Percentiles rank a stretch among this genome's conserved stretches.
phyloP scores from a whole-genome alignment of 2,113 vertebrate species.

The Chloroceryle aenea region DNA sequence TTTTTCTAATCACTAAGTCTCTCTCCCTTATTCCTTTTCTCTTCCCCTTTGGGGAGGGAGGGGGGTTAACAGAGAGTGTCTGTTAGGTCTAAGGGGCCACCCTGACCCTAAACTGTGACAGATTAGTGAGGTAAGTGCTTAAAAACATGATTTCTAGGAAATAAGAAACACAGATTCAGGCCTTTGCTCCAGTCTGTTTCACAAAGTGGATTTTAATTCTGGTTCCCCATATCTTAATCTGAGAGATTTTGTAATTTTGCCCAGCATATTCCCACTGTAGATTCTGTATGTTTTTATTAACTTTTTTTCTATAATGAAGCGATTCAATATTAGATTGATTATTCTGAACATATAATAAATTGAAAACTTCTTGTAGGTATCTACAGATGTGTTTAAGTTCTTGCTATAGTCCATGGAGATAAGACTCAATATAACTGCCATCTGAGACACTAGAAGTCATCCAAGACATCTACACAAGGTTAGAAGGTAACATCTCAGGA shows the following conservation, averaged over 20 bases:
- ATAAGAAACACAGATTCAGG: not conserved
- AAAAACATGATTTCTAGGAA: not conserved
- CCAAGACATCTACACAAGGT: accelerated
- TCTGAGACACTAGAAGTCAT: not conserved
- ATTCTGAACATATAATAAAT: not conserved
- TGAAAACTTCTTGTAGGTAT: not conserved
- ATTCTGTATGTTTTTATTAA: not conserved
- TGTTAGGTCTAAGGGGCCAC: too few species aligned
- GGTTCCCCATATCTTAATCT: accelerated
- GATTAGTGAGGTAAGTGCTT: not conserved
- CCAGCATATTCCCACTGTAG: not conserved
- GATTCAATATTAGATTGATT: not conserved
- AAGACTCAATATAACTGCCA: not conserved
- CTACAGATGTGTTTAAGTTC: not conserved
- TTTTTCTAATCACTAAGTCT: too few species aligned
- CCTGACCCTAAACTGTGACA: too few species aligned
- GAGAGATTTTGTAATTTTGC: not conserved
- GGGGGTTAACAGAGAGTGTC: too few species aligned
- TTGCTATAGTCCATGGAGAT: not conserved
- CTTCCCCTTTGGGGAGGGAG: too few species aligned
- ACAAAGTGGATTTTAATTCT: not conserved
- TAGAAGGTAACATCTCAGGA: not conserved
- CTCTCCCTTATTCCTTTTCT: too few species aligned
- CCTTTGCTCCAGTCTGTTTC: not conserved
- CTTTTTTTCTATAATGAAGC: not conserved